Conservation (phyloP, 2,797 vertebrate species). For the Sparidentex hasta region DNA sequence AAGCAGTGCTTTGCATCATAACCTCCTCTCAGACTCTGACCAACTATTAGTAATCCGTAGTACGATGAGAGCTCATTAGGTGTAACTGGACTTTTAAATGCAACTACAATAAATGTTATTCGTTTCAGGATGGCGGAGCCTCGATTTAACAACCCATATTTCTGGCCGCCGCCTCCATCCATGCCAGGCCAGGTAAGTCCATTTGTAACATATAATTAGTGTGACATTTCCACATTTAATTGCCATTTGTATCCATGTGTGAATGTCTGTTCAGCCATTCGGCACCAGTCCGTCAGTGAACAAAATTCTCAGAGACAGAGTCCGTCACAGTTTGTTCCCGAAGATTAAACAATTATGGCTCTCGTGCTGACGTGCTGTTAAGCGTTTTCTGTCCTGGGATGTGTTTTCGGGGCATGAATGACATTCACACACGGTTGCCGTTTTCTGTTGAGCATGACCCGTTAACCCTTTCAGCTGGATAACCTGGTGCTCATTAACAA, state of each 20-base stretch:
- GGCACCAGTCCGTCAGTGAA: constrained; percentile 17
- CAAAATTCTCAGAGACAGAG: not conserved
- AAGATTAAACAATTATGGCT: constrained; percentile 2
- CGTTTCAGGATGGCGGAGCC: constrained; percentile 96
- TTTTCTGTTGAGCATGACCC: constrained; percentile 84
- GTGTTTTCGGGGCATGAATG: constrained; percentile 56
- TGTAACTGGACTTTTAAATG: constrained; percentile 6
- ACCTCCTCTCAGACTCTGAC: not conserved
- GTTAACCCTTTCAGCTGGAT: constrained; percentile 91
- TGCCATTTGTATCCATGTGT: constrained; percentile 71
- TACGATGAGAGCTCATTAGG: not conserved
- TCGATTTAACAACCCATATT: constrained; percentile 99
- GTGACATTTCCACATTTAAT: constrained; percentile 27
- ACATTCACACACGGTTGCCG: constrained; percentile 75
- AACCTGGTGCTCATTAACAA: constrained; percentile 99
- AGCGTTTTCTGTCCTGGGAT: constrained; percentile 23
- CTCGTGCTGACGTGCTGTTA: constrained; percentile 11
- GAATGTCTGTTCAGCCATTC: constrained; percentile 70
- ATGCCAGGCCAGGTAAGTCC: constrained; percentile 97
- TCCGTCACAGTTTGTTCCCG: not conserved
- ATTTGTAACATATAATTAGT: constrained; percentile 1
- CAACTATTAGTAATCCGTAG: not conserved
- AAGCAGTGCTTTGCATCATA: not conserved
- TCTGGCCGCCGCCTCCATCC: constrained; percentile 97
- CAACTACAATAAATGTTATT: constrained; percentile 20